These are phyloP conservation scores for Agelastica alni DNA, from an alignment of 2,888 invertebrate genomes.

Conservation along the genomic window DNA sequence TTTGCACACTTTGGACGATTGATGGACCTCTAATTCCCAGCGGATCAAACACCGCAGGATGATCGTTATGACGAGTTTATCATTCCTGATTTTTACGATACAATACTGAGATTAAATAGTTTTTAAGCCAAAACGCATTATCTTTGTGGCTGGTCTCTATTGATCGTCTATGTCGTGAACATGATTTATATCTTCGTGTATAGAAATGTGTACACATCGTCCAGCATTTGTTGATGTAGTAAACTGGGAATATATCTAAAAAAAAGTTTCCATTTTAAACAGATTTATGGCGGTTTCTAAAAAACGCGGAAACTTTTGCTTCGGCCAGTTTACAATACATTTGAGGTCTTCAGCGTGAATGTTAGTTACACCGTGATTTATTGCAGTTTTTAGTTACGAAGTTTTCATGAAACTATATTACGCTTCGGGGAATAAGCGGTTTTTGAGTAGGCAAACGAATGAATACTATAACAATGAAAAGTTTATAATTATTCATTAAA, in stretches of 20 bases:
- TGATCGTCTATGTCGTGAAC: background rate
- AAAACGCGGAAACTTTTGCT: constrained; percentile 10
- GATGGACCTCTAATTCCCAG: no score
- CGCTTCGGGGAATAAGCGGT: background rate
- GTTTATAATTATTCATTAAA: no score
- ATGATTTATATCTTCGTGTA: constrained; percentile 9
- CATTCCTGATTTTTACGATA: background rate
- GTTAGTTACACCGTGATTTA: constrained; percentile 9
- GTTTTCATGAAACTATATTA: constrained; percentile 10
- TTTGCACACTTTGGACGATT: no score
- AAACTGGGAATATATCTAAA: constrained; percentile 7
- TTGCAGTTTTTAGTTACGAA: constrained; percentile 7
- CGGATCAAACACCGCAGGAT: no score
- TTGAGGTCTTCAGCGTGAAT: constrained; percentile 8
- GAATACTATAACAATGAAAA: no score
- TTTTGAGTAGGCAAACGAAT: no score
- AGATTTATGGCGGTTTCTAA: constrained; percentile 4
- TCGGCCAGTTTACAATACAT: constrained; percentile 12
- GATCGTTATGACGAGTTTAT: background rate
- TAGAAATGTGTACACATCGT: constrained; percentile 9
- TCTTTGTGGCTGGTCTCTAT: background rate
- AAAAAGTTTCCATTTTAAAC: constrained; percentile 7
- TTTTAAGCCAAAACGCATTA: constrained; percentile 1
- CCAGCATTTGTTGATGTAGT: constrained; percentile 6
- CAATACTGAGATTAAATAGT: constrained; percentile 2